phyloP scores from a whole-genome alignment of 2,888 invertebrate genomes.

The Acrocyrtus sp. region DNA sequence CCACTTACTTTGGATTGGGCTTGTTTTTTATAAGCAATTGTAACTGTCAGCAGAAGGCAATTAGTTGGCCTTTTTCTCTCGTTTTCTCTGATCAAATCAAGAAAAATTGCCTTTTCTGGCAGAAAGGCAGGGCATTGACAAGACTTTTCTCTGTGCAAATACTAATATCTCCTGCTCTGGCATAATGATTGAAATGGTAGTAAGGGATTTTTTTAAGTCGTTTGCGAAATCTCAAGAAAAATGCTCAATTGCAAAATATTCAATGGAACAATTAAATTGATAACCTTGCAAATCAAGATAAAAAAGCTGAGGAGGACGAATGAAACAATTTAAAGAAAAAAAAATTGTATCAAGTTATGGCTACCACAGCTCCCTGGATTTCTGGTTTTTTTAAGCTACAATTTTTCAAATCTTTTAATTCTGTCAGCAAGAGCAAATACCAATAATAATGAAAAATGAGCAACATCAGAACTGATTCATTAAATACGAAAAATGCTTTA shows the following conservation, averaged over 20 bases:
- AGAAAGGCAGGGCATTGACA: constrained; percentile 13
- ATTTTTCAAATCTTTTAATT: not conserved
- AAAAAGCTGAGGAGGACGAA: too few species aligned
- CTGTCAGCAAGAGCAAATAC: not conserved
- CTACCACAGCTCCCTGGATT: not conserved
- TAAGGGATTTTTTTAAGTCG: not conserved
- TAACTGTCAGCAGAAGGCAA: constrained; percentile 45
- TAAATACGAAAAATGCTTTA: not conserved
- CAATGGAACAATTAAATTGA: constrained; percentile 6
- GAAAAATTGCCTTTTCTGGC: constrained; percentile 1
- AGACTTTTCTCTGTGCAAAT: not conserved
- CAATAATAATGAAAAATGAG: not conserved
- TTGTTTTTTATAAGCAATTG: constrained; percentile 9
- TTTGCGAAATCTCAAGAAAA: constrained; percentile 12
- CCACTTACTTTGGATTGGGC: not conserved
- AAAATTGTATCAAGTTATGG: too few species aligned
- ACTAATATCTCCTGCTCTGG: not conserved
- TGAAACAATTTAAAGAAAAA: too few species aligned
- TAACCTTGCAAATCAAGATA: constrained; percentile 38
- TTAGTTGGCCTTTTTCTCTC: constrained; percentile 20
- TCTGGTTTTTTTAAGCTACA: not conserved
- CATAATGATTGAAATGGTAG: not conserved
- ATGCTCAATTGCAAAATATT: constrained; percentile 13
- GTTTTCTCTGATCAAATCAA: constrained; percentile 35
- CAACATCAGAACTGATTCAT: not conserved